Conservation (phyloP, 2,888 invertebrate species). For the Ashinkailepas kermadecensis region DNA sequence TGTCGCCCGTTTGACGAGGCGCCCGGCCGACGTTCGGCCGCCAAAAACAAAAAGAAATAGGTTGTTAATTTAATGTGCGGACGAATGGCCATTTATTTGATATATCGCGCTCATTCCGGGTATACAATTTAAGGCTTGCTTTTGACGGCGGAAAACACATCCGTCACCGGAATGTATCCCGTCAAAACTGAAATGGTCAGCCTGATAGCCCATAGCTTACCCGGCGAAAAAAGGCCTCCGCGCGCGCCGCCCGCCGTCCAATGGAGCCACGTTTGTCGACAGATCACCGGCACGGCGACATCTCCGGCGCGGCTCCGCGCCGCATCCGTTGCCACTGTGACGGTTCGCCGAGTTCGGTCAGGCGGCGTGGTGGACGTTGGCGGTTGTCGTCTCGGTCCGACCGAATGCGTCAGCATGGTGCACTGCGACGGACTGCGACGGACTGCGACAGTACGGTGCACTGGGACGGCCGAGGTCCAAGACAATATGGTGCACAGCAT, state of each 20-base stretch:
- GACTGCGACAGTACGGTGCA: too few relatives aligned
- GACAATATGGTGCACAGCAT: too few relatives aligned
- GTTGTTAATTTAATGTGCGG: constrained; percentile 18
- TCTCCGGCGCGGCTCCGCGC: not conserved
- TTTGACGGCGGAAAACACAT: constrained; percentile 22
- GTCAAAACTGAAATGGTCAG: constrained; percentile 22
- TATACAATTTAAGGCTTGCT: constrained; percentile 16
- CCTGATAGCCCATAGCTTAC: not conserved
- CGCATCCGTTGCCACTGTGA: too few relatives aligned
- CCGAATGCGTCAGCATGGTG: too few relatives aligned
- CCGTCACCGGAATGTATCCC: not conserved
- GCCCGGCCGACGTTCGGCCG: too few relatives aligned
- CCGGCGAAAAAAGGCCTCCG: not conserved
- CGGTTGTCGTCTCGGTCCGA: too few relatives aligned
- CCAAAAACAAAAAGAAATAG: constrained; percentile 13
- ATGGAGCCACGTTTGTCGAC: not conserved
- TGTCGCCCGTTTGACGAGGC: too few relatives aligned
- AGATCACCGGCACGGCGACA: not conserved
- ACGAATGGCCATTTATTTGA: constrained; percentile 1
- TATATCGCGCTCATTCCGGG: constrained; percentile 13
- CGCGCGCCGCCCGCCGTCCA: not conserved
- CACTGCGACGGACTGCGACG: too few relatives aligned
- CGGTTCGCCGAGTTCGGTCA: too few relatives aligned
- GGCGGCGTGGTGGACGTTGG: too few relatives aligned
- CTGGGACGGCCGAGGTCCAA: too few relatives aligned